Evolutionary conservation across 2,113 vertebrate genomes (phyloP), one percentile per base, ranked within the genome.

Genomic region (Trinectes maculatus): DNA sequence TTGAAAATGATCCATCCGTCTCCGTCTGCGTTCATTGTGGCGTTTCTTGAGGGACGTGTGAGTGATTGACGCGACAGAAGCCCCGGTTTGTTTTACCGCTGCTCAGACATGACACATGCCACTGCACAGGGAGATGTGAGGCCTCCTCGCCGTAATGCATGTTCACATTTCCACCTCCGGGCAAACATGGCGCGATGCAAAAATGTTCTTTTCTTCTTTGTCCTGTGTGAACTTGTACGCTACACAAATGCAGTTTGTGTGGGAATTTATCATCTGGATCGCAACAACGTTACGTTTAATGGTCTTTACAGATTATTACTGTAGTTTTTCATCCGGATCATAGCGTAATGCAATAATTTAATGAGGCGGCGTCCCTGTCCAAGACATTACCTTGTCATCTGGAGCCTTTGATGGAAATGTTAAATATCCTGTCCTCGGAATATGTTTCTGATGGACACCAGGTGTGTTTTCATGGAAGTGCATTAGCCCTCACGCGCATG

Each of bases 351-450:
- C 26, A 53, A 22, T 72, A 31, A 81, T 84, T 86, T 81, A 80
- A 87, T 83, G 74, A 83, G 65, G 10, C 40, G 18, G n/a, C 43
- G 78, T 82, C 78, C 51, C 64, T 48, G 76, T 77, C 69, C 33
- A 69, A 81, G 77, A 86, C 63, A 75, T 87, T 79, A 83, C 79
- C 71, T 83, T 86, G 80, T 89, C 83, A 80, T 82, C 73, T 67
- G 80, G 73, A 69, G 59, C 75, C 73, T 76, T 84, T 89, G 85
- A 85, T 87, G 78, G 78, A 85, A 79, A 82, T 42, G 68, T 82
- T 79, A 73, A 87, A 85, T 83, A 86, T 85, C 77, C 71, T 56
- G 62, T 73, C 78, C 75, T 65, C 0, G 9, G 51, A 56, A 58
- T 44, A 68, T 48, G 42, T 46, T 22, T 47, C 64, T 77, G 59